These are phyloP conservation scores for Leptinotarsa lineolata DNA, from an alignment of 1,140 invertebrate genomes.

Conservation along the genomic window DNA sequence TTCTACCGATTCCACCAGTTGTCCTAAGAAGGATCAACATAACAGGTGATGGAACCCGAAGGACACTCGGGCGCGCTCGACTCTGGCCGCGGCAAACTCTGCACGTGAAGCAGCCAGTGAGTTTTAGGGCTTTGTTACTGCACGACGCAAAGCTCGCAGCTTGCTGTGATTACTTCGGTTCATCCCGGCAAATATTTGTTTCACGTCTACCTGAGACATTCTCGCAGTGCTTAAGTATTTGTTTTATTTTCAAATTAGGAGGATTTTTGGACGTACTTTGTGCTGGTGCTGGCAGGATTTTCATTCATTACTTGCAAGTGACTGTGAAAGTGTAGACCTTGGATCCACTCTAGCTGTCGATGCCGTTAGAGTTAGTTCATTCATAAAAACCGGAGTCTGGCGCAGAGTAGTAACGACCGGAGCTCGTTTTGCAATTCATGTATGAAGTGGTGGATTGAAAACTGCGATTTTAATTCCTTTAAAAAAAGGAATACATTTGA, in stretches of 20 bases:
- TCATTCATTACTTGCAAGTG: not conserved
- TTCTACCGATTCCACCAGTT: constrained; percentile 30
- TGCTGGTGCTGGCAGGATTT: constrained; percentile 8
- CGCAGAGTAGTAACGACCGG: not conserved
- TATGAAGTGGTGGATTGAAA: not conserved
- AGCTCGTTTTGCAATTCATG: constrained; percentile 9
- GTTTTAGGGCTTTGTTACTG: constrained; percentile 34
- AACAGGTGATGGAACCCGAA: constrained; percentile 42
- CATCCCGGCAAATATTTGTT: not conserved
- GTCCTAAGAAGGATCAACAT: constrained; percentile 40
- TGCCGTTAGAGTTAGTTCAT: constrained; percentile 8
- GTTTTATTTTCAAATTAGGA: not conserved
- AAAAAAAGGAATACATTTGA: constrained; percentile 22
- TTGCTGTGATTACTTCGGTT: constrained; percentile 8
- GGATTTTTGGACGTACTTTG: not conserved
- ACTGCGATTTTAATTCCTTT: constrained; percentile 12
- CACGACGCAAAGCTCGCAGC: not conserved
- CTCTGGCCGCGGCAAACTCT: constrained; percentile 37
- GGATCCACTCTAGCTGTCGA: not conserved
- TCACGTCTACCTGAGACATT: not conserved
- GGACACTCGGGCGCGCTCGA: constrained; percentile 32
- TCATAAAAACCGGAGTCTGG: constrained; percentile 10
- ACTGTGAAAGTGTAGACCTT: constrained; percentile 17
- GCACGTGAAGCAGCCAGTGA: constrained; percentile 44
- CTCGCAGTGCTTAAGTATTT: not conserved